phyloP scores from a whole-genome alignment of 2,113 vertebrate species.

The Sciurus niger region DNA sequence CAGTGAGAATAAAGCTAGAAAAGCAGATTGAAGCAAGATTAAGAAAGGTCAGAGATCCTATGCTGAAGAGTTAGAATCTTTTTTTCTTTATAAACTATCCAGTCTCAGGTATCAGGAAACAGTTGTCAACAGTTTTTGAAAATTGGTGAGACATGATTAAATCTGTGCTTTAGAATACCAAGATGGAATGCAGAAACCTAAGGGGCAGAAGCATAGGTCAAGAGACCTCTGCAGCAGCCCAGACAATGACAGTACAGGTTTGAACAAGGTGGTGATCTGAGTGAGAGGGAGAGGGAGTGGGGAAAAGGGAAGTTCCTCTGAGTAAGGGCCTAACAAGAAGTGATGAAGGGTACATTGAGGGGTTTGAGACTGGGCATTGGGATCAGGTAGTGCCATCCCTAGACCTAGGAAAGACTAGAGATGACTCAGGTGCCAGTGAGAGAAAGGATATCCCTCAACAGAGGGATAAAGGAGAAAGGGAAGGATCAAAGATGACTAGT shows the following conservation, averaged over 20 bases:
- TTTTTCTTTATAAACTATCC: too few species aligned
- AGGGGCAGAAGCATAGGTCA: not conserved
- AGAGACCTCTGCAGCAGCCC: not conserved
- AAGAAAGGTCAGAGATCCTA: not conserved
- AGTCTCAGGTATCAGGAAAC: not conserved
- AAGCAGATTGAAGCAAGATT: not conserved
- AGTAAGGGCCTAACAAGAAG: not conserved
- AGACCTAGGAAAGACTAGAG: not conserved
- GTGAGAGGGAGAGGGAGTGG: too few species aligned
- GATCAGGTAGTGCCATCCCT: not conserved
- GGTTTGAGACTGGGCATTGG: not conserved
- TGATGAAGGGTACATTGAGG: too few species aligned
- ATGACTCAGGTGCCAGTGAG: not conserved
- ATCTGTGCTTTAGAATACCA: not conserved
- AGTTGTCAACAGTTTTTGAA: not conserved
- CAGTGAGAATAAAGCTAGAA: not conserved
- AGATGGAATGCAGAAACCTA: not conserved
- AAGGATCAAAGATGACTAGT: not conserved
- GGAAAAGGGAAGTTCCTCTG: too few species aligned
- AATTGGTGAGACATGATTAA: not conserved
- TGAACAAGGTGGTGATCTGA: not conserved
- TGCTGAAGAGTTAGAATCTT: too few species aligned
- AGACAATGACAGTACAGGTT: not conserved
- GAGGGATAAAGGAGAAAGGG: not conserved
- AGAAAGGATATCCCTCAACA: not conserved